Conservation (phyloP, 2,888 invertebrate genomes). For the Apamea monoglypha region DNA sequence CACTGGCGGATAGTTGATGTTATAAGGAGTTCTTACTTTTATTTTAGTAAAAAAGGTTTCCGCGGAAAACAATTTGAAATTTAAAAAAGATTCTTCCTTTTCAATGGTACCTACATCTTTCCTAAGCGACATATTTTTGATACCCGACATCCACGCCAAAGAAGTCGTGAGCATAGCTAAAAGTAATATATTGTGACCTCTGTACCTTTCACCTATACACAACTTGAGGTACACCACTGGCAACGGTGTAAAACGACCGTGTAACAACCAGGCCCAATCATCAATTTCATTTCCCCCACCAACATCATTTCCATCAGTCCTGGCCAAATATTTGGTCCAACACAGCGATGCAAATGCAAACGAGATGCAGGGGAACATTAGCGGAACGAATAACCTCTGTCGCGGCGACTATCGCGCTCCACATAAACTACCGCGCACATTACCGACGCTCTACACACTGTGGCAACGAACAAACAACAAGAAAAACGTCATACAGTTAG, state of each 20-base stretch:
- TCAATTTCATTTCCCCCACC: background rate
- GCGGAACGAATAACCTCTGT: slow-evolving; percentile 89
- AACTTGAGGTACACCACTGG: background rate
- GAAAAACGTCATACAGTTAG: background rate
- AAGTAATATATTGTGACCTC: background rate
- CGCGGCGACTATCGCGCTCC: slow-evolving; percentile 85
- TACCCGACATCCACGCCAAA: too few species aligned
- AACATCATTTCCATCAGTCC: slow-evolving; percentile 49
- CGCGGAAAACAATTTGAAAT: background rate
- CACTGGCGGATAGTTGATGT: background rate
- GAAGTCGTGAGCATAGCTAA: background rate
- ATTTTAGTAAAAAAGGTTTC: background rate
- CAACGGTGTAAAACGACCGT: background rate
- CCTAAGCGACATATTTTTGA: too few species aligned
- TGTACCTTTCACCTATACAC: too few species aligned
- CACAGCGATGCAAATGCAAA: slow-evolving; percentile 81
- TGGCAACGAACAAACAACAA: slow-evolving; percentile 19
- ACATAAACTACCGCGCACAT: slow-evolving; percentile 89
- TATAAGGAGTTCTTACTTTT: background rate
- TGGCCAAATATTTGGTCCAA: slow-evolving; percentile 62
- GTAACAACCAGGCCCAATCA: background rate
- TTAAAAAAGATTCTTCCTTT: background rate
- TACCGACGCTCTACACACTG: slow-evolving; percentile 79
- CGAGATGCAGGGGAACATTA: slow-evolving; percentile 87
- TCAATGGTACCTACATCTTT: background rate